phyloP scores from a whole-genome alignment of 2,797 vertebrate genomes.

The Gymnoscopelus braueri region DNA sequence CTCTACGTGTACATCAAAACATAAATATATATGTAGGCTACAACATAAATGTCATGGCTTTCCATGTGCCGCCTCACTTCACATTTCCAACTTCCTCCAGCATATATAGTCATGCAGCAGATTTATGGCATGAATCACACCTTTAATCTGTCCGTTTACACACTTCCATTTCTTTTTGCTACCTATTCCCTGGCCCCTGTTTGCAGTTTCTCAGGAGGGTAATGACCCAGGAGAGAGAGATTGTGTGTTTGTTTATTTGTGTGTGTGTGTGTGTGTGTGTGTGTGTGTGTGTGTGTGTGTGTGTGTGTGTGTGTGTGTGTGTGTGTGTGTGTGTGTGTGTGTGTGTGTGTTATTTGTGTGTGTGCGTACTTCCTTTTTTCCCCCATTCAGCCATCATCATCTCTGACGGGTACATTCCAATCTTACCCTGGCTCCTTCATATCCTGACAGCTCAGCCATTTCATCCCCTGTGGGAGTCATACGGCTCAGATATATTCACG shows the following conservation, averaged over 20 bases:
- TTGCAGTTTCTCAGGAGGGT: conserved; percentile 33
- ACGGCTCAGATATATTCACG: conserved; percentile 38
- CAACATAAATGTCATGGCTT: conserved; percentile 34
- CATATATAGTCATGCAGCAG: conserved; percentile 52
- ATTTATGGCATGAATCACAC: conserved; percentile 65
- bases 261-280: conserved; percentile 30
- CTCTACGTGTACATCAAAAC: too few species aligned
- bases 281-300: conserved; percentile 15
- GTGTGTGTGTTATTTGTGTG: conserved; percentile 35
- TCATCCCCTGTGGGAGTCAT: conserved; percentile 28
- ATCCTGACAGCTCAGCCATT: conserved; percentile 41
- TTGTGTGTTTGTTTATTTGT: not conserved
- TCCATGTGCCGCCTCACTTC: not conserved
- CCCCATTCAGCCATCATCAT: conserved; percentile 42
- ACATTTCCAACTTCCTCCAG: conserved; percentile 6
- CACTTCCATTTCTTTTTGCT: conserved; percentile 19
- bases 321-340: conserved; percentile 36
- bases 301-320: conserved; percentile 6
- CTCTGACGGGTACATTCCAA: conserved; percentile 2
- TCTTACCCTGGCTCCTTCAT: conserved; percentile 52
- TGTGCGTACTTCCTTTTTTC: conserved; percentile 2
- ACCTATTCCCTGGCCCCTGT: conserved; percentile 27
- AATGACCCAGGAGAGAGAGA: conserved; percentile 19
- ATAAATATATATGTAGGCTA: too few species aligned
- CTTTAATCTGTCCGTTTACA: conserved; percentile 64